phyloP scores from a whole-genome alignment of 2,797 vertebrate species.

The Lepilemur septentrionalis region DNA sequence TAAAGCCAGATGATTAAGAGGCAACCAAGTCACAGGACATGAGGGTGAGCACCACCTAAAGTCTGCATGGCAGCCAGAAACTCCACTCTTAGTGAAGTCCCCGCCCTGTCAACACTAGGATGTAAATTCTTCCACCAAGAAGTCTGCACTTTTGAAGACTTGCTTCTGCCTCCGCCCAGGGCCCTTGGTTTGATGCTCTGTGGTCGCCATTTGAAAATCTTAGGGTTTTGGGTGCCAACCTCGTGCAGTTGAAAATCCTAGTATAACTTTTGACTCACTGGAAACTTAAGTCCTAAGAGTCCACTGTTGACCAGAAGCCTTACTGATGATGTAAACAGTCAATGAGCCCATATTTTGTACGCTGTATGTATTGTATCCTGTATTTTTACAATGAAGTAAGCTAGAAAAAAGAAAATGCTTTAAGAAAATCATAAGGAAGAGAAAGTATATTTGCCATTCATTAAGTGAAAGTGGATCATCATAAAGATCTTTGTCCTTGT shows the following conservation, averaged over 20 bases:
- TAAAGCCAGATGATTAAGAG: neutral
- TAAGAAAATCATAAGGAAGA: neutral
- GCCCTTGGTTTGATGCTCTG: rapidly evolving
- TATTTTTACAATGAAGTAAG: neutral
- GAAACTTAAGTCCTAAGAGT: neutral
- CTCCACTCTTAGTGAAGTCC: neutral
- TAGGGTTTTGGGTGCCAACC: neutral
- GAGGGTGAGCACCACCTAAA: neutral
- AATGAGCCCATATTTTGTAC: neutral
- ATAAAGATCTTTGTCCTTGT: neutral
- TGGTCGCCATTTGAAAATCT: neutral
- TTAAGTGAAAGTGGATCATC: neutral
- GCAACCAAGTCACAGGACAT: neutral
- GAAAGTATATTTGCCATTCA: neutral
- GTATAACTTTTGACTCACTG: neutral
- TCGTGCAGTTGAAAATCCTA: neutral
- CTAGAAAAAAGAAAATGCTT: neutral
- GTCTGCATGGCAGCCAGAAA: neutral
- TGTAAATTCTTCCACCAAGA: neutral
- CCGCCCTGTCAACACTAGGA: neutral
- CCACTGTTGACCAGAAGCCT: neutral
- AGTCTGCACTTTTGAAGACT: rapidly evolving
- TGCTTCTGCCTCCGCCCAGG: rapidly evolving
- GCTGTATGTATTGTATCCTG: neutral
- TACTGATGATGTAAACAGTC: neutral